phyloP scores from a whole-genome alignment of 1,140 invertebrate species.

The Triops cancriformis region DNA sequence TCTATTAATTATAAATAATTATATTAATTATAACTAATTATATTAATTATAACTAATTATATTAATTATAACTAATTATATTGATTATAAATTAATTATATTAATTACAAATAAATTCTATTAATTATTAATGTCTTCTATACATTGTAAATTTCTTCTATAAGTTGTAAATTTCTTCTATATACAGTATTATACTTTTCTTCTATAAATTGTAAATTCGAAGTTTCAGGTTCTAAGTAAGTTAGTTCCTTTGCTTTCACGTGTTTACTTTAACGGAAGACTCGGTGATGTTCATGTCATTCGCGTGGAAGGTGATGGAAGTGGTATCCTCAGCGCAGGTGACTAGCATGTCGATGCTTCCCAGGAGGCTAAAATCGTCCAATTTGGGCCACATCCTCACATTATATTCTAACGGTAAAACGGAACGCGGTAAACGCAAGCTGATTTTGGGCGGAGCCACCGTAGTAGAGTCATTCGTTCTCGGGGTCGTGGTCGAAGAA shows the following conservation, averaged over 20 bases:
- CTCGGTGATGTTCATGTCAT: conserved; percentile 23
- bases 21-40: too few species aligned
- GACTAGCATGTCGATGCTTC: conserved; percentile 14
- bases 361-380: conserved; percentile 19
- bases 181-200: too few species aligned
- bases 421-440: conserved; percentile 17
- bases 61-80: too few species aligned
- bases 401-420: conserved; percentile 20
- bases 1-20: too few species aligned
- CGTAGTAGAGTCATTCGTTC: background rate
- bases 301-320: conserved; percentile 21
- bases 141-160: too few species aligned
- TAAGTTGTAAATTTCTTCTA: too few species aligned
- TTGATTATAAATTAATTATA: too few species aligned
- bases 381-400: conserved; percentile 20
- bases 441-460: background rate
- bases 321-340: conserved; percentile 16
- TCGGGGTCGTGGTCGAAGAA: background rate
- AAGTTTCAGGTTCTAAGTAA: too few species aligned
- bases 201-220: too few species aligned
- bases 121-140: too few species aligned
- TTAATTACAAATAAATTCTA: too few species aligned
- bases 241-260: background rate
- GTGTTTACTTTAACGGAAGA: background rate
- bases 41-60: too few species aligned